phyloP scores from a whole-genome alignment of 2,113 vertebrate species.

The Oceanodroma tethys region DNA sequence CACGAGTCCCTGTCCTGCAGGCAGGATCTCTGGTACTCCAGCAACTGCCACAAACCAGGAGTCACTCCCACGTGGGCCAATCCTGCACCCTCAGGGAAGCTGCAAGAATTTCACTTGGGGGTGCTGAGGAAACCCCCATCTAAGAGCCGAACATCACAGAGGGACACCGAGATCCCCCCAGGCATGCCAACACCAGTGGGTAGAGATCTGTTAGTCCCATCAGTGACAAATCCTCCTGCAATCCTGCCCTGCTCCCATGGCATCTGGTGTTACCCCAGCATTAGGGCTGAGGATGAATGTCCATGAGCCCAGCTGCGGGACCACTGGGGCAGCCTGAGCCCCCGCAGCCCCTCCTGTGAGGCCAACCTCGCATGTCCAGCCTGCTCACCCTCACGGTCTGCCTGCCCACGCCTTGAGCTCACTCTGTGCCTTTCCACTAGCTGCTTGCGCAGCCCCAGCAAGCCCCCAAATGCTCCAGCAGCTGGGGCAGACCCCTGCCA shows the following conservation, averaged over 20 bases:
- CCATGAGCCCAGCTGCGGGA: background rate
- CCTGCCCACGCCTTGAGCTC: background rate
- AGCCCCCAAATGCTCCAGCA: background rate
- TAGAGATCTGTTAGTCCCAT: background rate
- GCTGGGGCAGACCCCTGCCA: background rate
- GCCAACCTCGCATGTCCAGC: background rate
- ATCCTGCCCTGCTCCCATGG: background rate
- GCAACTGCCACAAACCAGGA: background rate
- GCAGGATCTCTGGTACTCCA: background rate
- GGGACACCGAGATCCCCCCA: background rate
- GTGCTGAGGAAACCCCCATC: background rate
- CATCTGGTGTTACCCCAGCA: accelerated
- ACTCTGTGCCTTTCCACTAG: background rate
- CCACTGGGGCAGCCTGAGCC: background rate
- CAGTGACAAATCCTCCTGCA: background rate
- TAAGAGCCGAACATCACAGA: background rate
- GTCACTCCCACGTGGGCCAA: background rate
- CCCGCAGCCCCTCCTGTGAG: accelerated
- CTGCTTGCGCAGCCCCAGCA: accelerated
- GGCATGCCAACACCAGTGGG: background rate
- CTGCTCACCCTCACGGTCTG: background rate
- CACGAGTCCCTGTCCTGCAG: background rate
- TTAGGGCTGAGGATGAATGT: background rate
- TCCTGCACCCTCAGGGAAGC: background rate
- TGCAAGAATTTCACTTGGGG: background rate